A percentile compares a stretch with the other conserved stretches of the same genome.
Conservation (phyloP, 92 coral and sea anemone genomes). For the Zoanthus solanderi region DNA sequence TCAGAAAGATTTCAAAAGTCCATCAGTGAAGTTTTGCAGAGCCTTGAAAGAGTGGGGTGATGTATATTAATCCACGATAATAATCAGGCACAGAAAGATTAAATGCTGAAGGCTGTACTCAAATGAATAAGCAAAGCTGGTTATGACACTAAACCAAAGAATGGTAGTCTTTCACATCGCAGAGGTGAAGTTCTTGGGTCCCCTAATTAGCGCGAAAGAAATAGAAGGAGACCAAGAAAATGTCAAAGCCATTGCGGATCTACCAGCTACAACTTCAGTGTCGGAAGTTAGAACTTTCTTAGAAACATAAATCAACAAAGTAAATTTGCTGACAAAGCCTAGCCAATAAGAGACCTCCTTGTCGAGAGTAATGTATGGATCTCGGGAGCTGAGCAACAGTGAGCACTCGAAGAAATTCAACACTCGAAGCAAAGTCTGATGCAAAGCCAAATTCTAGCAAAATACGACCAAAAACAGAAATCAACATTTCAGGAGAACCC, state of each 20-base stretch:
- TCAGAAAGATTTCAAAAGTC: constrained; percentile 5
- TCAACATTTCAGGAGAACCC: background rate
- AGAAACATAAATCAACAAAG: constrained; percentile 55
- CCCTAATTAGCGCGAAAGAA: constrained; percentile 31
- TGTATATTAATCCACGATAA: constrained; percentile 1
- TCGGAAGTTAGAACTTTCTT: constrained; percentile 54
- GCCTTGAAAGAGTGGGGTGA: constrained; percentile 10
- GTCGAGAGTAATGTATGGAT: too few relatives aligned
- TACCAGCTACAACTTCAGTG: constrained; percentile 39
- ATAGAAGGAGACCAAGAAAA: constrained; percentile 43
- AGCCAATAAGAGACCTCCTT: too few relatives aligned
- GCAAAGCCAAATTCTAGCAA: background rate
- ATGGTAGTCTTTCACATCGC: background rate
- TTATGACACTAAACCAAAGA: constrained; percentile 30
- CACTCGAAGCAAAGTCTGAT: too few relatives aligned
- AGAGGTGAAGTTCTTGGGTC: constrained; percentile 43
- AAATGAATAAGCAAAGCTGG: constrained; percentile 9
- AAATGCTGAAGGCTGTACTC: constrained; percentile 37
- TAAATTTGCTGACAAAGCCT: constrained; percentile 35
- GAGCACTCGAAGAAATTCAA: too few relatives aligned
- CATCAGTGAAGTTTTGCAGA: background rate
- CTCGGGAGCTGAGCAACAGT: too few relatives aligned
- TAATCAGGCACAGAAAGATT: background rate
- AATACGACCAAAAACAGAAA: constrained; percentile 9
- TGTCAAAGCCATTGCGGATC: constrained; percentile 52